Conservation (phyloP, 2,888 invertebrate species). For the Bruchidius siliquastri region DNA sequence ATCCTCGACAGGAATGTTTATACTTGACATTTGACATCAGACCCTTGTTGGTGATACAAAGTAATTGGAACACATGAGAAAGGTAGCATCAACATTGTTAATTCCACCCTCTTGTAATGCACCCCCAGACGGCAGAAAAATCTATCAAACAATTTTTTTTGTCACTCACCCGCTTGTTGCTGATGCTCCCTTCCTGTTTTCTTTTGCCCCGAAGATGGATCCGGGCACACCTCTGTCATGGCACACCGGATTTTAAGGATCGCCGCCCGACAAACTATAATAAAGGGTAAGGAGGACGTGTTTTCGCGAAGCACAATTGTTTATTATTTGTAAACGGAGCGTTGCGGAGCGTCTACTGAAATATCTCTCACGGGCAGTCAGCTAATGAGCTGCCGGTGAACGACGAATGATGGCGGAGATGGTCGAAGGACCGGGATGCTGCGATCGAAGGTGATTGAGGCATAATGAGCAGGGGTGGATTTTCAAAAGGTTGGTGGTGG, state of each 20-base stretch:
- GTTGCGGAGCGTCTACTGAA: neutral
- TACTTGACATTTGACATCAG: no score
- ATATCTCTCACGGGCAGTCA: neutral
- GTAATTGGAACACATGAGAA: no score
- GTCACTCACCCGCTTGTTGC: neutral
- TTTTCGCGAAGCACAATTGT: neutral
- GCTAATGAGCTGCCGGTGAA: neutral
- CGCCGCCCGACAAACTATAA: neutral
- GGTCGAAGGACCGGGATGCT: neutral
- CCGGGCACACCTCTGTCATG: neutral
- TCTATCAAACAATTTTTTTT: neutral
- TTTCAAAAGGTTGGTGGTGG: neutral
- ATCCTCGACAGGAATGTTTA: no score
- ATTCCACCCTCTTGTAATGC: neutral
- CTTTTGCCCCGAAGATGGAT: neutral
- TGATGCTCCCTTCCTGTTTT: neutral
- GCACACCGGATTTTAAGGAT: neutral
- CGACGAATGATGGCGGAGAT: neutral
- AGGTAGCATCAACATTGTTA: neutral
- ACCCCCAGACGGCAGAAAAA: neutral
- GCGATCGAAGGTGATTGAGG: neutral
- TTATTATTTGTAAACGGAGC: neutral
- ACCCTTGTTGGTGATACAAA: no score
- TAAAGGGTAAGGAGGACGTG: neutral
- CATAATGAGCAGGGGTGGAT: neutral